Evolutionary conservation across 2,113 vertebrate genomes (phyloP), one percentile per base, ranked within the genome.

Genomic region (Cinclus mexicanus): DNA sequence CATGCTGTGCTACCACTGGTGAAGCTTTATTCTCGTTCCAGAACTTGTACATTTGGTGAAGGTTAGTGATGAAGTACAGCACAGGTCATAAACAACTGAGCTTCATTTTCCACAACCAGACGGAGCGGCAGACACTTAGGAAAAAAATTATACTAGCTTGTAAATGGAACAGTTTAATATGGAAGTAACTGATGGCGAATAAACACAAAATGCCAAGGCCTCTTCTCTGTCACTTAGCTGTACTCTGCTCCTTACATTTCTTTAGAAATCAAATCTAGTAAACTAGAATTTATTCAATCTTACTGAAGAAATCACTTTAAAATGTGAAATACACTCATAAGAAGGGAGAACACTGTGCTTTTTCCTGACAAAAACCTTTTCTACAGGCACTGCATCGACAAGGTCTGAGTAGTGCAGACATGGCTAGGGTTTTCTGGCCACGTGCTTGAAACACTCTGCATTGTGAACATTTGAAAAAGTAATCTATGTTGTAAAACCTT

Each of bases 21-120:
- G 52, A 83, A 81, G 60, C 71, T 92, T 93, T 93, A 90, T 91
- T 92, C 82, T 95, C 79, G 47, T 90, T 90, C 82, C 88, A 96
- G 82, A 88, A 74, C 76, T 42, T 49, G 71, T 49, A 77, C 60
- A 33, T 61, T 93, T 90, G 82, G 78, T 88, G 90, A 91, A 96
- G 79, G 79, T 88, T 90, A 86, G 79, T 59, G 84, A 91, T 78
- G 64, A 89, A 93, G 82, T 50, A 69, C 84, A 90, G 71, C 10
- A 24, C 60, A 78, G 88, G 76, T 87, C 85, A 88, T 74, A 93
- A 96, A 92, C 67, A 94, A 92, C 64, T 49, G 26, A 95, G 75
- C 71, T 91, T 91, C 55, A 67, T 91, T 94, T 96, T 78, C 79
- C 68, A 67, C 76, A 83, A 71, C 71, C 71, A 94, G 71, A 86